Evolutionary conservation across 2,888 invertebrate genomes (phyloP), one percentile per base, ranked within the genome.

Genomic region (Podabrus alpinus): DNA sequence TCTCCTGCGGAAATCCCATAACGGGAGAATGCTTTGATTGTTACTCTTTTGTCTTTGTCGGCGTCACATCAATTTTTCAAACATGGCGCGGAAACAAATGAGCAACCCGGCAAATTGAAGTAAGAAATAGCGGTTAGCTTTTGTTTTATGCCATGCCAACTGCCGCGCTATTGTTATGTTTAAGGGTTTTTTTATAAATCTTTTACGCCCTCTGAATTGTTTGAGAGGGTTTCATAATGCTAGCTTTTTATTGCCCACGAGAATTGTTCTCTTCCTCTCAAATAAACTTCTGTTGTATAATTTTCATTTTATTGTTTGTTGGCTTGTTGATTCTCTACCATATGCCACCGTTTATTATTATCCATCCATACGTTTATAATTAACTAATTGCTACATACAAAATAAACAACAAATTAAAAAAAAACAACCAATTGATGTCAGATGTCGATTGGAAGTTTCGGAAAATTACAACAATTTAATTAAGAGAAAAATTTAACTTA

Each of bases 81-180:
- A 85, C 82, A 85, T 85, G 87, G 86, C 86, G 86, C 86, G 86
- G 85, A 87, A 87, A 88, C 86, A 87, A 87, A 88, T 88, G 88
- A 87, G 87, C 86, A 84, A 82, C 85, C 81, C 86, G 85, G 84
- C 84, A 87, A 88, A 87, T 88, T 87, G 87, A 85, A 86, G 87
- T 87, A 87, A 88, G 88, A 86, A 87, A 87, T 87, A 87, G 88
- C 87, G 87, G 88, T 87, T 87, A 86, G 86, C 85, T 87, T 85
- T 86, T 87, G 87, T 87, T 87, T 87, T 87, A 87, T 86, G 86
- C 86, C 83, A 86, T 84, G 86, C 86, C 86, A 86, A 86, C 86
- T 86, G 86, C 86, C 84, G 81, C 83, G 83, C 85, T 85, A 85
- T 86, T 86, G 86, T 86, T 86, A 86, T 84, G 86, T 86, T 85